A percentile compares a stretch with the other conserved stretches of the same genome.
Evolutionary conservation across 2,888 invertebrate genomes (phyloP).

Genomic region (Dryocosmus kuriphilus): DNA sequence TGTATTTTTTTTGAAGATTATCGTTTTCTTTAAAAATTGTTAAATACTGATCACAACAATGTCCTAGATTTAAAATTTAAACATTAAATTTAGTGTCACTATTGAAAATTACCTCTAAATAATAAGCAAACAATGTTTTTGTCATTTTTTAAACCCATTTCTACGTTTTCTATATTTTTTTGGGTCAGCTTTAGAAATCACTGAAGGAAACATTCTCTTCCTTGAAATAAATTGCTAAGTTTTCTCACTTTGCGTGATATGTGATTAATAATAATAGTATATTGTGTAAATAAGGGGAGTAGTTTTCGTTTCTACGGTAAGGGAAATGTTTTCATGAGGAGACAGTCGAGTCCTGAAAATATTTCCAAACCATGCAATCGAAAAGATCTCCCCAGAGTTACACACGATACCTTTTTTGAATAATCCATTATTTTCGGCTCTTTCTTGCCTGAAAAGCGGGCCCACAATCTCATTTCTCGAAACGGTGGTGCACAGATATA

Average conservation of each 20-base stretch:
- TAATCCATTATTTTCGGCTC: too few species aligned
- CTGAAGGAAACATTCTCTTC: not conserved
- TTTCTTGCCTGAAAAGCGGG: too few species aligned
- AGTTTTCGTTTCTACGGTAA: too few species aligned
- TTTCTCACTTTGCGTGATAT: constrained; percentile 5
- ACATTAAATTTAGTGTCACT: constrained; percentile 2
- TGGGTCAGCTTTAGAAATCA: not conserved
- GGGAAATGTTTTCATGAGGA: too few species aligned
- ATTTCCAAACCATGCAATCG: too few species aligned
- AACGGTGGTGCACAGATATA: too few species aligned
- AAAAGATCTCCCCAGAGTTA: too few species aligned
- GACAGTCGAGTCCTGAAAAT: too few species aligned
- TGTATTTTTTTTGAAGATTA: not conserved
- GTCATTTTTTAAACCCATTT: not conserved
- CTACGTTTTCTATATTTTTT: not conserved
- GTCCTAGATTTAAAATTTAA: not conserved
- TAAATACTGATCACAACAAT: constrained; percentile 32
- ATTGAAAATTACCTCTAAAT: constrained; percentile 2
- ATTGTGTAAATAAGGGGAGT: too few species aligned
- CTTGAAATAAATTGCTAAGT: not conserved
- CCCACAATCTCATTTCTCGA: too few species aligned
- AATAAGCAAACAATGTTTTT: constrained; percentile 30
- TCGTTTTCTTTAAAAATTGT: not conserved
- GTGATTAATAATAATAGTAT: too few species aligned
- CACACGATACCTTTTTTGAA: too few species aligned